Base-by-base conservation (phyloP, 2,888 invertebrate genomes). In the Tetranychus truncatus region DNA sequence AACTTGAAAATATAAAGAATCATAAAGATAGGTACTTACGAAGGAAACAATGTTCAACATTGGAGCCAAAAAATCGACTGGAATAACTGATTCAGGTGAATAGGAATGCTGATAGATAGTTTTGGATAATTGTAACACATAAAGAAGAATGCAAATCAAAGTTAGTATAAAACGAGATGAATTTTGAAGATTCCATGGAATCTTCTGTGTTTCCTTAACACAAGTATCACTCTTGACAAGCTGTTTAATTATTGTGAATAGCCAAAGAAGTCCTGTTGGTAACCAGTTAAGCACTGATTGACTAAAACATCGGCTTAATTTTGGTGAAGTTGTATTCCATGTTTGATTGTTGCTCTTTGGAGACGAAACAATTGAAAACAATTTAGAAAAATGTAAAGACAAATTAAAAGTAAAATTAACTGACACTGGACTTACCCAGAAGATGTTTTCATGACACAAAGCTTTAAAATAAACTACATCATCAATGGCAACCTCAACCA, bases 271-370 rank as follows among this genome's bases (percentile, higher is more conserved):
- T 74, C 86, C 85, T 82, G 92, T 91, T 0, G 96, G 95, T 66
- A 87, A 84, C 95, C 95, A 96, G 73, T 92, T 86, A 45, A 96
- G 84, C 1, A 91, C 88, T 0, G 95, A 95, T 82, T 90, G 89
- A 84, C 95, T 90, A 83, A 96, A 95, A 84, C 96, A 97, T 81
- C 87, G 87, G 78, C 95, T 91, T 79, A 96, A 86, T 81, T 91
- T 89, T 65, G 94, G 96, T 82, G 89, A 86, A 7, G 87, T 85
- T 21, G 94, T 89, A 79, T 81, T 76, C 93, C 93, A 93, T 76
- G 91, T 88, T 80, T 88, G 81, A 79, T 87, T 86, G 78, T 84
- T 82, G 84, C 93, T 88, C 95, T 95, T 55, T 5, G 34, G 34
- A 34, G 34, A 34, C 34, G 34, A 34, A 34, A 34, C 2, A 34